Evolutionary conservation across 2,113 vertebrate species (phyloP), one percentile per base, ranked within the genome.

Genomic region (Callopanchax toddi): DNA sequence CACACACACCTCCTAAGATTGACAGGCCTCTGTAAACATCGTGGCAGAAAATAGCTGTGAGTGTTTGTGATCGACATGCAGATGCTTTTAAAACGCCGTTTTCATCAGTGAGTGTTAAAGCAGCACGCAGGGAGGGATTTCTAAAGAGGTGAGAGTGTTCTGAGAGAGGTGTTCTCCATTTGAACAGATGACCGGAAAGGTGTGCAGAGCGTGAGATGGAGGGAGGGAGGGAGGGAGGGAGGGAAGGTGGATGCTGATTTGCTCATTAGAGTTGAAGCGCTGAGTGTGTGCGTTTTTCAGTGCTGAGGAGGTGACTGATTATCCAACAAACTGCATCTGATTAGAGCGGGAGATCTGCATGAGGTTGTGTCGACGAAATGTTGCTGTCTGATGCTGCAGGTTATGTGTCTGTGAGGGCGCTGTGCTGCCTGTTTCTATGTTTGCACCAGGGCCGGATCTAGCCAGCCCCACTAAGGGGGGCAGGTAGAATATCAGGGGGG

Each of bases 1-100:
- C 3, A 0, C 36, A 17, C 60, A 56, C 61, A 76, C 73, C 56
- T 44, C 34, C 62, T 60, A 42, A 77, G 56, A 62, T 74, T 70
- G 64, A 64, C 60, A 78, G 74, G 78, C 76, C 67, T 11, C 59
- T 45, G 67, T 60, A 22, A 60, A 63, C 25, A 81, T 85, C 1
- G 37, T 48, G 2, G 56, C 73, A 63, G 78, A 73, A 83, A 81
- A 86, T 81, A 85, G 74, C 81, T 59, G 42, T 52, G 9, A 52
- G 60, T 66, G 40, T 65, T 48, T 32, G 42, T 82, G 71, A 82
- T 87, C 83, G 60, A 86, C 81, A 80, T 67, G 78, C 17, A 74
- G 77, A 84, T 77, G 78, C 65, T 73, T 70, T 72, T 52, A 57
- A 66, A 85, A 68, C 23, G 54, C 59, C 73, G 18, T 84, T 81